A percentile compares a stretch with the other conserved stretches of the same genome.
These are phyloP conservation scores for Conops quadrifasciatus DNA, from an alignment of 2,888 invertebrate species.

Conservation along the genomic window DNA sequence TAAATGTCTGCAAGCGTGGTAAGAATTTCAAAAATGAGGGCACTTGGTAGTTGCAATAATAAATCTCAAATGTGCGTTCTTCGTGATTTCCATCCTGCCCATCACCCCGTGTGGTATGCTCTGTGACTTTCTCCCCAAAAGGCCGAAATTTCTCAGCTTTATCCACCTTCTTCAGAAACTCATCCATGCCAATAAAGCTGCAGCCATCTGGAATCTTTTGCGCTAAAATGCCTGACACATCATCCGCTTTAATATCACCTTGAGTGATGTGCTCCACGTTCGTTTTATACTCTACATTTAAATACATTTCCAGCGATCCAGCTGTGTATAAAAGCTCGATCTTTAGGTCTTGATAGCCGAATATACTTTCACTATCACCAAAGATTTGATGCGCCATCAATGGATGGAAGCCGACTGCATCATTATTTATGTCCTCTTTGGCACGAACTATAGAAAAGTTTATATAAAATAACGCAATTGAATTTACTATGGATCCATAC, in stretches of 20 bases:
- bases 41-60: conserved; percentile 75
- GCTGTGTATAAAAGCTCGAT: conserved; percentile 84
- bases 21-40: conserved; percentile 83
- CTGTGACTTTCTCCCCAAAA: conserved; percentile 74
- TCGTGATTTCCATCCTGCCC: conserved; percentile 51
- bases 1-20: conserved; percentile 85
- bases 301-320: conserved; percentile 80
- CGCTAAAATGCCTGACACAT: conserved; percentile 75
- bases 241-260: conserved; percentile 74
- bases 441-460: conserved; percentile 68
- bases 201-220: conserved; percentile 77
- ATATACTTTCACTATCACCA: conserved; percentile 90
- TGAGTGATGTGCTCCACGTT: conserved; percentile 69
- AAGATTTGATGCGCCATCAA: conserved; percentile 94
- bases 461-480: neutral
- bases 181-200: conserved; percentile 74
- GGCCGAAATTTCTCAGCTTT: conserved; percentile 82
- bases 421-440: conserved; percentile 73
- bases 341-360: conserved; percentile 87
- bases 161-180: conserved; percentile 74
- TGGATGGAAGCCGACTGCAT: conserved; percentile 74
- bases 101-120: conserved; percentile 66
- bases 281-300: conserved; percentile 77
- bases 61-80: conserved; percentile 78
- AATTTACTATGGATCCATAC: conserved; percentile 49